Base-by-base conservation (phyloP, 2,797 vertebrate species). In the Danio tinwini region DNA sequence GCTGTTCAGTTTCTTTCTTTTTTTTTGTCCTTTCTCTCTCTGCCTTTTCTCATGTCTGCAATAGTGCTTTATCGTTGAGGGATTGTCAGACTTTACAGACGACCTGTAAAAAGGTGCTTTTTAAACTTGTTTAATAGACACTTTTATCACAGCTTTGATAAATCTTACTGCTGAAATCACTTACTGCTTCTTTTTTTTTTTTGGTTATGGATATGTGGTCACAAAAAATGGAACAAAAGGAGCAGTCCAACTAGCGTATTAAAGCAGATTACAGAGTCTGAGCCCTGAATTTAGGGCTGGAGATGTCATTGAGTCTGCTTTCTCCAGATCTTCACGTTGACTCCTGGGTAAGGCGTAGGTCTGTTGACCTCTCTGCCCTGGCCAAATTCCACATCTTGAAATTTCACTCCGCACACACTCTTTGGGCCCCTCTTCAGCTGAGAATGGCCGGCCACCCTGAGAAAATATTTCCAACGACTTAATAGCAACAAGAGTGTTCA, bases 311-410 rank as follows among this genome's bases (percentile, higher is more conserved):
- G 56, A 55, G 73, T 37, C 17, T 7, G 59, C 47, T 70, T 79
- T 29, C 78, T 70, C 79, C 81, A 88, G 88, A 85, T 87, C 86
- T 88, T 89, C 75, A 80, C 78, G 70, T 83, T 83, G 74, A 72
- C 74, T 81, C 69, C 68, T 77, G 64, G 37, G 77, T 44, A 79
- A 76, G 74, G 63, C 69, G 86, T 73, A 74, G 76, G 73, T 65
- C 78, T 69, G 63, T 85, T 87, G 87, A 84, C 85, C 82, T 63
- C 78, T 45, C 56, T 83, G 82, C 84, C 83, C 75, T 83, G 84
- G 86, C 84, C 74, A 83, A 88, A 86, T 87, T 86, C 85, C 83
- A 86, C 78, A 81, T 83, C 82, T 82, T 86, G 84, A 85, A 86
- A 82, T 83, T 86, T 86, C 83, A 84, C 85, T 86, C 87, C 45